These are phyloP conservation scores for Apodemia duryi DNA, from an alignment of 2,888 invertebrate species.

Conservation along the genomic window DNA sequence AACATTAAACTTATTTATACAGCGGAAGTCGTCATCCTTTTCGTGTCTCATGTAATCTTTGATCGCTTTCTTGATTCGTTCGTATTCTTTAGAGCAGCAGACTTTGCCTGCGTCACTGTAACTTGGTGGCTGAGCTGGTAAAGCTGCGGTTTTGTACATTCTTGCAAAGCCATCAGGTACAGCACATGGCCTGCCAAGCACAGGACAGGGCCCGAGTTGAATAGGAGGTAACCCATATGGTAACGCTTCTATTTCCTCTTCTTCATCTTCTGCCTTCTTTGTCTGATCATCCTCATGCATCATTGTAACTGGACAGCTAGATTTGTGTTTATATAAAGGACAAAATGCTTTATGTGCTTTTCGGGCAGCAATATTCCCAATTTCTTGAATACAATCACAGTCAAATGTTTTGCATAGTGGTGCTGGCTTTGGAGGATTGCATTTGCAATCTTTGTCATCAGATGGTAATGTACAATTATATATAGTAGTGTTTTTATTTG, in stretches of 20 bases:
- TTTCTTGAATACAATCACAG: constrained; percentile 58
- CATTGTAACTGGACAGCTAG: constrained; percentile 55
- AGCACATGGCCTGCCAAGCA: constrained; percentile 64
- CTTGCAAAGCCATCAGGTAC: constrained; percentile 67
- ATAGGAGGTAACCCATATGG: constrained; percentile 70
- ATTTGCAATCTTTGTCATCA: constrained; percentile 62
- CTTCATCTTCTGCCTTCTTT: constrained; percentile 54
- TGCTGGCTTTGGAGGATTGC: constrained; percentile 55
- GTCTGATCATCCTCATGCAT: constrained; percentile 50
- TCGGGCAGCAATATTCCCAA: constrained; percentile 45
- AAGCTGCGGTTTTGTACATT: constrained; percentile 61
- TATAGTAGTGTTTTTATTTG: constrained; percentile 36
- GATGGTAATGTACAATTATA: constrained; percentile 48
- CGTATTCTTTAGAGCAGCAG: constrained; percentile 69
- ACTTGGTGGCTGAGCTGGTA: constrained; percentile 54
- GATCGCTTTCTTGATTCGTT: constrained; percentile 66
- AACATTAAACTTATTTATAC: constrained; percentile 59
- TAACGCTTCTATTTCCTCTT: constrained; percentile 56
- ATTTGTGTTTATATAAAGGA: constrained; percentile 61
- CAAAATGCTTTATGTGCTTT: constrained; percentile 63
- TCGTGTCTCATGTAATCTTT: constrained; percentile 61
- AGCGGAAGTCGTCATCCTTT: constrained; percentile 60
- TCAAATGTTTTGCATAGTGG: constrained; percentile 66
- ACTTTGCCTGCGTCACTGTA: constrained; percentile 66
- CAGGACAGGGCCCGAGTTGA: constrained; percentile 67